Evolutionary conservation across 2,113 vertebrate species (phyloP), one percentile per base, ranked within the genome.

Genomic region (Pleuronectes platessa): DNA sequence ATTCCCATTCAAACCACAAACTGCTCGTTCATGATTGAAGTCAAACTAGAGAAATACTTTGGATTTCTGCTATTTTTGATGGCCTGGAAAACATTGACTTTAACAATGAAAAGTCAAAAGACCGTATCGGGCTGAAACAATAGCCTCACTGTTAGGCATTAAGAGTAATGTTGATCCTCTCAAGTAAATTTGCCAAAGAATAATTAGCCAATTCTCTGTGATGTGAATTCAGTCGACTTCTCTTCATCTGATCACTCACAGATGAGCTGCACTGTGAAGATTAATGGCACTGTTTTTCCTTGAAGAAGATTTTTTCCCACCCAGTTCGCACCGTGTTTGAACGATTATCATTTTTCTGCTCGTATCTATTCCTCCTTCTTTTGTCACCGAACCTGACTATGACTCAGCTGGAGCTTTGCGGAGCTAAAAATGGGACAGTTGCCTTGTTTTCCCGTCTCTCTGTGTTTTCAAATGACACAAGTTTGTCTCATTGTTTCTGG

Each of bases 361-460:
- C 12, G 6, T 76, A 69, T 87, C 83, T 89, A 72, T 87, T 79
- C 76, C 72, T 74, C 76, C 7, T 5, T 71, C 79, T 83, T 85
- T 89, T 84, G 82, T 89, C 86, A 63, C 64, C 62, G 75, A 68
- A 73, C 56, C 74, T 70, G 74, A 84, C 77, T 86, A 59, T 86
- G 90, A 91, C 87, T 93, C 89, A 90, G 90, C 85, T 85, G 79
- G 84, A 88, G 86, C 78, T 77, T 86, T 80, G 80, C 51, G 3
- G 27, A 15, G 78, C 82, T 87, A 85, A 92, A 92, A 91, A 87
- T 87, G 84, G 85, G 86, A 90, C 89, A 90, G 86, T 88, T 92
- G 89, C 77, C 79, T 87, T 81, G 78, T 67, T 40, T 2, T n/a
- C 17, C 3, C 27, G 75, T 76, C 74, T 62, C 17, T 18, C 47